Base-by-base conservation (phyloP, 2,113 vertebrate species). In the Rhinogobius similis region DNA sequence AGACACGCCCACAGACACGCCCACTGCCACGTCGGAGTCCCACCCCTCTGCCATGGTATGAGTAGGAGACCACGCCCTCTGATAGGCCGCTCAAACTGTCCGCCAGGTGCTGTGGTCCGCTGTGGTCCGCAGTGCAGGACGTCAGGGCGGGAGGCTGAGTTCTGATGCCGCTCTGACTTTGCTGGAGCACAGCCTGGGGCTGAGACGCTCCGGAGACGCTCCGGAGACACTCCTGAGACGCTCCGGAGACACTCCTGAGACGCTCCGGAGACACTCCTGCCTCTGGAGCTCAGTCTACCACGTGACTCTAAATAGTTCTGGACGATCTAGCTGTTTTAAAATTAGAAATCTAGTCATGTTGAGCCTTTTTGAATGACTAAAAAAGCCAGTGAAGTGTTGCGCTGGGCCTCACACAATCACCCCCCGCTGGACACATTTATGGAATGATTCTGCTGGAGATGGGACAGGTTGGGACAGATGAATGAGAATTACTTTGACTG, bases 31-130 rank as follows among this genome's bases (percentile, higher is more conserved):
- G 65, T 93, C 78, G 3, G 90, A 91, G 0, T 89, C 90, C 80
- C 94, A 93, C 62, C 91, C 93, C 13, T 90, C 92, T 44, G 92
- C 82, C 67, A 90, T 76, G 21, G 83, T 85, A 52, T 90, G 73
- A 92, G 10, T 13, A 10, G 20, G 2, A 29, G 1, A 18, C 14
- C 16, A 16, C 36, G 8, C 8, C 2, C 58, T 61, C 2, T 36
- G 8, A 36, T 61, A 10, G 29, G 58, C 53, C 4, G 53, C 53
- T 29, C 21, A 50, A 50, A 50, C 20, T 50, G n/a, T 21, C n/a
- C 2, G 48, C 10, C n/a, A 5, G 21, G 53, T 1, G 53, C 55
- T 26, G 14, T 7, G 50, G 50, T 53, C 50, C 7, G 53, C 55
- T 26, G 14, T 7, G 50, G 50, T 53, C 50, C 7, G 21, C n/a